phyloP scores from a whole-genome alignment of 2,797 vertebrate species.

The Arrhamphus sclerolepis region DNA sequence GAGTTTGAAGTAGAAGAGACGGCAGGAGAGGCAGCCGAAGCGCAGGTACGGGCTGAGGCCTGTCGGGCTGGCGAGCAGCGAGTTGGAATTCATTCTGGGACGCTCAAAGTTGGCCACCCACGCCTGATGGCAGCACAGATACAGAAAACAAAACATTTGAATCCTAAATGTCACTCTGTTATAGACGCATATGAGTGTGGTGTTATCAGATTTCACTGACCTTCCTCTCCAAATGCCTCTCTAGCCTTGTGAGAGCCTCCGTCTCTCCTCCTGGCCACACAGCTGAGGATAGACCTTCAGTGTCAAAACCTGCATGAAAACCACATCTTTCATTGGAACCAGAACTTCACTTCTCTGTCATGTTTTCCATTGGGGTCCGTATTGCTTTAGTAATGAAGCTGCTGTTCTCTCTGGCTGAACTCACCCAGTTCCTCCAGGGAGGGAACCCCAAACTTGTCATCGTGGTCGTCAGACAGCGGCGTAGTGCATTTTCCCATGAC shows the following conservation, averaged over 20 bases:
- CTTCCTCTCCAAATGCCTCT: conserved; percentile 97
- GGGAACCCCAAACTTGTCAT: conserved; percentile 95
- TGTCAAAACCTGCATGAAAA: conserved; percentile 89
- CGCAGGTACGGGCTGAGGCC: conserved; percentile 96
- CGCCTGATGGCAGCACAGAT: conserved; percentile 77
- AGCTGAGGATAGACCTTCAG: conserved; percentile 90
- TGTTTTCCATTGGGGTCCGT: background rate
- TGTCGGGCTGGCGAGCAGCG: conserved; percentile 92
- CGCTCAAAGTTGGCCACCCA: conserved; percentile 98
- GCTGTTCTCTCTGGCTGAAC: conserved; percentile 5
- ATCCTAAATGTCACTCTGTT: too few relatives aligned
- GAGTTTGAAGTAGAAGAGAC: conserved; percentile 97
- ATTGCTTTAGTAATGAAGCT: too few relatives aligned
- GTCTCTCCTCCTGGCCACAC: conserved; percentile 98
- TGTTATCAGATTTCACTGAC: conserved; percentile 61
- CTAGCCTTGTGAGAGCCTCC: conserved; percentile 92
- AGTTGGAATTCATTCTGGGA: conserved; percentile 95
- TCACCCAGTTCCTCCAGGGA: conserved; percentile 96
- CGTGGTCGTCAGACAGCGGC: conserved; percentile 92
- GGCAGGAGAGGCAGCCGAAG: conserved; percentile 95
- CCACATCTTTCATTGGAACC: conserved; percentile 13
- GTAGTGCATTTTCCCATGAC: conserved; percentile 89
- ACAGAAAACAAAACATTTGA: background rate
- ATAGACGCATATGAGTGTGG: background rate
- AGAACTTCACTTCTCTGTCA: too few relatives aligned